Conservation (phyloP, 1,140 invertebrate genomes). For the Drosophila trapezifrons region DNA sequence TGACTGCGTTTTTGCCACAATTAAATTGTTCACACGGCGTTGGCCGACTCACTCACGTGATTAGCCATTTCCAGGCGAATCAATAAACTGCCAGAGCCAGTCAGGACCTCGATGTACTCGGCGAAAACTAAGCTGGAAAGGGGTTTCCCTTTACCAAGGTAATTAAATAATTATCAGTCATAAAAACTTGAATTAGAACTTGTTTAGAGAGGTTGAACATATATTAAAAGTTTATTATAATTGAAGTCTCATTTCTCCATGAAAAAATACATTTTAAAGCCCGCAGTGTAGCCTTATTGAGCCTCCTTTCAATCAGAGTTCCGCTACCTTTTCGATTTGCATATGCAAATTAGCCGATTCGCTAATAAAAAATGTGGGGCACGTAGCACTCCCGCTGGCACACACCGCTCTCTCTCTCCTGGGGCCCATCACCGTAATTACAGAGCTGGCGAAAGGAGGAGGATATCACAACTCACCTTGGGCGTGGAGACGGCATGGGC, state of each 20-base stretch:
- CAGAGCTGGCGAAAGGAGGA: background rate
- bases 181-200: background rate
- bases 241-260: background rate
- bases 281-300: background rate
- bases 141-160: too few species aligned
- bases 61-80: slow-evolving; percentile 48
- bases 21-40: slow-evolving; percentile 42
- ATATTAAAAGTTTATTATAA: background rate
- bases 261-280: too few species aligned
- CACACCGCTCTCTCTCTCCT: background rate
- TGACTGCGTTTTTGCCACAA: slow-evolving; percentile 27
- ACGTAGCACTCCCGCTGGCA: slow-evolving; percentile 22
- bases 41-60: slow-evolving; percentile 36
- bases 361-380: slow-evolving; percentile 48
- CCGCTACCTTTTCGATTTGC: slow-evolving; percentile 43
- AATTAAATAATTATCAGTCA: background rate
- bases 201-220: too few species aligned
- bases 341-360: slow-evolving; percentile 53
- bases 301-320: slow-evolving; percentile 3
- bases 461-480: slow-evolving; percentile 87
- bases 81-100: slow-evolving; percentile 15
- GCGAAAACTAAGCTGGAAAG: background rate
- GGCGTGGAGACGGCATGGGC: slow-evolving; percentile 93
- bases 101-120: background rate
- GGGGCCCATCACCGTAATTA: slow-evolving; percentile 6